These are phyloP conservation scores for Petrocephalus microphthalmus DNA, from an alignment of 2,113 vertebrate genomes.

Conservation along the genomic window DNA sequence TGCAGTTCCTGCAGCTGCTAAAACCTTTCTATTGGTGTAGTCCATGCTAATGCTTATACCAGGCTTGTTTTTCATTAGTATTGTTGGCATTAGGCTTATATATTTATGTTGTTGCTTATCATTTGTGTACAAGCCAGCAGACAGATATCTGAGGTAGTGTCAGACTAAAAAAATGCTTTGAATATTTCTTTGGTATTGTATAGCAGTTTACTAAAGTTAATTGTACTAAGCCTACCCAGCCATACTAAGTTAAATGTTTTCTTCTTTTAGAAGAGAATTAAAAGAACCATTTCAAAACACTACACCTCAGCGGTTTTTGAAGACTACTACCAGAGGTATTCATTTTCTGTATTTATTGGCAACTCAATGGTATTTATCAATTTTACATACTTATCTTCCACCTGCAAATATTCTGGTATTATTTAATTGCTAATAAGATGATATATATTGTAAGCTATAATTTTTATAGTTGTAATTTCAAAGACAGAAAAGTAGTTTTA, in stretches of 20 bases:
- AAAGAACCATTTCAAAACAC: slow-evolving; percentile 71
- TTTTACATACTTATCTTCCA: slow-evolving; percentile 30
- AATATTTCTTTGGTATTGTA: too few relatives aligned
- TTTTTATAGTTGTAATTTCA: background rate
- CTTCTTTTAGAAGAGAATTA: slow-evolving; percentile 68
- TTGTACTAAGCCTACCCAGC: too few relatives aligned
- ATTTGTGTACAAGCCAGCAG: background rate
- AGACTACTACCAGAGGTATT: slow-evolving; percentile 72
- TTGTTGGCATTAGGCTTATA: background rate
- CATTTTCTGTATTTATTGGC: slow-evolving; percentile 33
- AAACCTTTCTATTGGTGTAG: too few relatives aligned
- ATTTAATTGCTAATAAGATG: background rate
- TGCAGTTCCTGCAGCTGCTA: too few relatives aligned
- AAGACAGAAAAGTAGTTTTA: background rate
- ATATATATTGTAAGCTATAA: background rate
- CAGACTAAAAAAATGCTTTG: too few relatives aligned
- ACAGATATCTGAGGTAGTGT: too few relatives aligned
- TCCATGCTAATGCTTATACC: background rate
- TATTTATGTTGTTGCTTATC: background rate
- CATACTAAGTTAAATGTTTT: slow-evolving; percentile 24
- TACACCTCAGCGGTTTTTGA: slow-evolving; percentile 65
- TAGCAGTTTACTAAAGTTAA: too few relatives aligned
- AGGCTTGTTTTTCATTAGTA: background rate
- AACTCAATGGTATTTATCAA: slow-evolving; percentile 20
- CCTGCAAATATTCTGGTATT: background rate